A percentile compares a stretch with the other conserved stretches of the same genome.
Evolutionary conservation across 2,797 vertebrate species (phyloP).

Genomic region (Pelobates cultripes): DNA sequence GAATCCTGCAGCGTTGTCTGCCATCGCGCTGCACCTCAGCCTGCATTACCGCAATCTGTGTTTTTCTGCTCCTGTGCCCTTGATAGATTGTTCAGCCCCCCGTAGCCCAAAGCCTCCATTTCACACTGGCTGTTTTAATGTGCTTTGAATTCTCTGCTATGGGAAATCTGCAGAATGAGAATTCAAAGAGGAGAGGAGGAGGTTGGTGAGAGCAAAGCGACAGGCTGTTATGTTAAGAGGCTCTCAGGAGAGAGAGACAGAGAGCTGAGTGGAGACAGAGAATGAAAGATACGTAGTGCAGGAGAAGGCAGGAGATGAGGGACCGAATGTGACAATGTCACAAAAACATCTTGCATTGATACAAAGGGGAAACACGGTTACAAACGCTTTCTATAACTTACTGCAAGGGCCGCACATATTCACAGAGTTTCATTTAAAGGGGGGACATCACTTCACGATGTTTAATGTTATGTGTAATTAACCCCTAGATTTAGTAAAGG

Average conservation of each 20-base stretch:
- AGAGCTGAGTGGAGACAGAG: conserved; percentile 23
- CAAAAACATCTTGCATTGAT: not conserved
- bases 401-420: too few species aligned
- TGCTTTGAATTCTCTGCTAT: conserved; percentile 16
- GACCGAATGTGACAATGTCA: not conserved
- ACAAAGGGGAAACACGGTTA: not conserved
- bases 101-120: not conserved
- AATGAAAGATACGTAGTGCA: not conserved
- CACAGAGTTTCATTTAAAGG: too few species aligned
- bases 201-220: conserved; percentile 13
- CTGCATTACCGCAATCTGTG: not conserved
- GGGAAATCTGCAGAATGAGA: conserved; percentile 18
- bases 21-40: not conserved
- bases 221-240: conserved; percentile 24
- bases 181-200: conserved; percentile 14
- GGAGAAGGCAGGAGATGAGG: not conserved
- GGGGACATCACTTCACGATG: too few species aligned
- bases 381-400: too few species aligned
- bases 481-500: too few species aligned
- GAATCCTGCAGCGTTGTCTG: too few species aligned
- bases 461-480: too few species aligned
- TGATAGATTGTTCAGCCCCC: not conserved
- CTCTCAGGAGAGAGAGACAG: conserved; percentile 31
- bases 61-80: not conserved
- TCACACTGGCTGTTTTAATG: conserved; percentile 4